Evolutionary conservation across 2,113 vertebrate genomes (phyloP).

Genomic region (Oceanodroma tethys): DNA sequence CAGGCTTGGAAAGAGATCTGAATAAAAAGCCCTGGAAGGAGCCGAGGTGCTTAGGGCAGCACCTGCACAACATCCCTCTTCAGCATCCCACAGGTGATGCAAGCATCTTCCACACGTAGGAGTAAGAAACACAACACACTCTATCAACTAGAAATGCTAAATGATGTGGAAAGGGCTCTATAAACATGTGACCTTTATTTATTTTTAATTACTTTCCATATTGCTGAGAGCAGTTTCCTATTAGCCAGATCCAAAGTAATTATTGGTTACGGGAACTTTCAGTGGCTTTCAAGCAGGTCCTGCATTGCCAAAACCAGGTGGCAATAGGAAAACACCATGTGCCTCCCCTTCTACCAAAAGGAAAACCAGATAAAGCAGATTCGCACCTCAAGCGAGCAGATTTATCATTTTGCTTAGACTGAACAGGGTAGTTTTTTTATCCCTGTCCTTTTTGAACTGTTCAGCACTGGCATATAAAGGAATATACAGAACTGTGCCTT

Average conservation of each 20-base stretch:
- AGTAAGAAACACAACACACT: background rate
- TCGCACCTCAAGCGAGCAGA: background rate
- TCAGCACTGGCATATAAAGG: background rate
- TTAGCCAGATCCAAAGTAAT: background rate
- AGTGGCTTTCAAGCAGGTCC: background rate
- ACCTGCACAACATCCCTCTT: background rate
- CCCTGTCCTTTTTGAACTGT: background rate
- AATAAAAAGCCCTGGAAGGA: background rate
- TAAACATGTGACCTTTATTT: background rate
- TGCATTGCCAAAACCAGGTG: background rate
- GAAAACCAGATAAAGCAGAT: background rate
- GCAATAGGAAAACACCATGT: background rate
- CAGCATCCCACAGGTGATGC: background rate
- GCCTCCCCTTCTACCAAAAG: background rate
- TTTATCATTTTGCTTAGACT: background rate
- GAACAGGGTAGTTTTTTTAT: background rate
- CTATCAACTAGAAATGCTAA: background rate
- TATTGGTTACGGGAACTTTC: background rate
- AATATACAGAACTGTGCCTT: background rate
- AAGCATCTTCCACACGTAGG: background rate
- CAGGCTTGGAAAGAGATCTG: background rate
- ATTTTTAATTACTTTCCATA: background rate
- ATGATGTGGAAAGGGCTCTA: background rate
- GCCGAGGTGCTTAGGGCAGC: background rate
- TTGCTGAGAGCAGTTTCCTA: background rate